Evolutionary conservation across 2,888 invertebrate species (phyloP), one percentile per base, ranked within the genome.

Genomic region (Aspidiotus destructor): DNA sequence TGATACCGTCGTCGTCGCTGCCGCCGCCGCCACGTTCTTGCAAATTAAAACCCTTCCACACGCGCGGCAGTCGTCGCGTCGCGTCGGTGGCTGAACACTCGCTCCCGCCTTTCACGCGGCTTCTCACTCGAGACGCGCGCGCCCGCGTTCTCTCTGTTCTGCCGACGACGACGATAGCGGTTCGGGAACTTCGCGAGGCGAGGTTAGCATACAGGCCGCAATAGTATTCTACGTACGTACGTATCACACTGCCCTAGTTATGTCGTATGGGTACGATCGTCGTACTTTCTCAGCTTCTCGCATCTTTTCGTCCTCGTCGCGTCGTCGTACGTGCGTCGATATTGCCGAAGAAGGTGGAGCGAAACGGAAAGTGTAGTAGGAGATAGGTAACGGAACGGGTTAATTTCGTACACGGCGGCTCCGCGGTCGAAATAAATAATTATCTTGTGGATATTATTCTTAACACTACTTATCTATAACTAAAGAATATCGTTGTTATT

Each of bases 41-140:
- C 28, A 28, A 28, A 28, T 61, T 61, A 48, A 48, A 55, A 62
- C 62, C 62, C 62, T 62, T 62, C 62, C 62, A 62, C 52, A 52
- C 53, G 11, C 41, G 28, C 62, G 44, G 17, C 62, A 41, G 40
- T 28, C 28, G 28, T 28, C 28, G 62, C 28, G 28, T 28, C 28
- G 62, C 62, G 62, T 62, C 62, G 53, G 53, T 62, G 52, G 62
- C 53, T 62, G 52, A 62, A 53, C 52, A 62, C 41, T 62, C 62
- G 62, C 62, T 53, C 53, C 53, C 41, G 41, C 40, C 48, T 62
- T 52, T 62, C 15, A 15, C 16, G 40, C 52, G 9, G 13, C 40
- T 10, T 60, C 16, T 48, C 48, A n/a, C 48, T 48, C 48, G 60
- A 41, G 7, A 15, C 41, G 60, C 60, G 28, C 17, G 15, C 15